These are phyloP conservation scores for Bimastos eiseni DNA, from an alignment of 2,888 invertebrate species.

Conservation along the genomic window DNA sequence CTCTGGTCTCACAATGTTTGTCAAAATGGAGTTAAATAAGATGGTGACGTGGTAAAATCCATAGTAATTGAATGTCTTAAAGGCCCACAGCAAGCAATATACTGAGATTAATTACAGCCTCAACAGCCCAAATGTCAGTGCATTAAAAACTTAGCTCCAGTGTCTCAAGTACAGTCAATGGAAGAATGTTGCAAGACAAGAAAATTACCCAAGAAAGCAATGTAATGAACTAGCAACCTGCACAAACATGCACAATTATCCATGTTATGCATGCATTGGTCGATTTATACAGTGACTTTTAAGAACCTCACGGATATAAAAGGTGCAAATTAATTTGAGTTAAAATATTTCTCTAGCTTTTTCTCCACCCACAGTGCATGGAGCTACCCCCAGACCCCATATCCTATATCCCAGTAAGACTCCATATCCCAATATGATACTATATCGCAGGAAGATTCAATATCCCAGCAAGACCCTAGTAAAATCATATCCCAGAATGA, in stretches of 20 bases:
- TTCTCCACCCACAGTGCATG: too few species aligned
- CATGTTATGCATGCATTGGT: not conserved
- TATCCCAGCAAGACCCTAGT: too few species aligned
- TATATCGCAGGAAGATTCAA: too few species aligned
- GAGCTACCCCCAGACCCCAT: not conserved
- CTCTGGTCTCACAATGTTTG: not conserved
- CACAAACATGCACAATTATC: not conserved
- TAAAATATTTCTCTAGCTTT: too few species aligned
- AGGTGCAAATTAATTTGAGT: too few species aligned
- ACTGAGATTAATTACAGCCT: not conserved
- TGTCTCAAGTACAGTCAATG: not conserved
- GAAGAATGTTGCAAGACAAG: not conserved
- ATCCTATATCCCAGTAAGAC: not conserved
- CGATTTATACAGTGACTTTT: too few species aligned
- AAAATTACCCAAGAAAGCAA: not conserved
- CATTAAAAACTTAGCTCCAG: not conserved
- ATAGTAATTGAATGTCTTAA: not conserved
- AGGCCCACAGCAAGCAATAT: not conserved
- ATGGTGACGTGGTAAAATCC: not conserved
- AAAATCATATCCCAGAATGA: too few species aligned
- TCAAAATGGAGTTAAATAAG: not conserved
- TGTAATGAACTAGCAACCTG: not conserved
- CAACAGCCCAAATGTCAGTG: not conserved
- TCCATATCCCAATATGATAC: not conserved
- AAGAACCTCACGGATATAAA: too few species aligned